phyloP scores from a whole-genome alignment of 2,113 vertebrate species.

The Notechis scutatus region DNA sequence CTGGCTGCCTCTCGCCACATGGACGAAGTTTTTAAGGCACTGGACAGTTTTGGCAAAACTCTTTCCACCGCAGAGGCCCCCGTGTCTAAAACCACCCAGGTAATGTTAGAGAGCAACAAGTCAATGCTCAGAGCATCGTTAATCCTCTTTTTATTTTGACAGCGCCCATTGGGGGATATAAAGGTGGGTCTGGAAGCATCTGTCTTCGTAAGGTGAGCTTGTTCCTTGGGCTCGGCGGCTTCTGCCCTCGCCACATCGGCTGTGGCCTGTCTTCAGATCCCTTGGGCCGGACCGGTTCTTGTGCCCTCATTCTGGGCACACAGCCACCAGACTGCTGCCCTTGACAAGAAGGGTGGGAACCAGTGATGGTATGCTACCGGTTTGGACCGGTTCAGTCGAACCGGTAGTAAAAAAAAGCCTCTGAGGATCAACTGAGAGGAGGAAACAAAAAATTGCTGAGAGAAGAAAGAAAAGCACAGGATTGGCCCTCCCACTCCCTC shows the following conservation, averaged over 20 bases:
- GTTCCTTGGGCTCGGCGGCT: not conserved
- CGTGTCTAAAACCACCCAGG: not conserved
- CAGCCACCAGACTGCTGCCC: not conserved
- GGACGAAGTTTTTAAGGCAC: not conserved
- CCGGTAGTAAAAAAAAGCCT: too few relatives aligned
- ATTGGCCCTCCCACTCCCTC: too few relatives aligned
- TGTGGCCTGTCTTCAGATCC: not conserved
- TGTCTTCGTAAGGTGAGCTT: too few relatives aligned
- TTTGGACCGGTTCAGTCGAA: too few relatives aligned
- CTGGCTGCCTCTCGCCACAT: constrained; percentile 4
- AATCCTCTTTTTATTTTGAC: not conserved
- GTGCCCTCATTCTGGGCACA: not conserved
- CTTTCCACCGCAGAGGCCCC: not conserved
- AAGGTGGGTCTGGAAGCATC: not conserved
- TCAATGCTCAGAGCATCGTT: too few relatives aligned
- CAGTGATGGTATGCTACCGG: too few relatives aligned
- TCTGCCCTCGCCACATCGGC: not conserved
- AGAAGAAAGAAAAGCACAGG: too few relatives aligned
- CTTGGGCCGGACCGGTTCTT: not conserved
- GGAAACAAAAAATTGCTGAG: too few relatives aligned
- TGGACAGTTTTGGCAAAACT: not conserved
- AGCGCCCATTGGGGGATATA: not conserved
- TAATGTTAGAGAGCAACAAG: not conserved
- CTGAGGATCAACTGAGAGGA: too few relatives aligned
- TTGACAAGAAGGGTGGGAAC: not conserved